These are phyloP conservation scores for Callospermophilus lateralis DNA, from an alignment of 2,113 vertebrate species.

Conservation along the genomic window DNA sequence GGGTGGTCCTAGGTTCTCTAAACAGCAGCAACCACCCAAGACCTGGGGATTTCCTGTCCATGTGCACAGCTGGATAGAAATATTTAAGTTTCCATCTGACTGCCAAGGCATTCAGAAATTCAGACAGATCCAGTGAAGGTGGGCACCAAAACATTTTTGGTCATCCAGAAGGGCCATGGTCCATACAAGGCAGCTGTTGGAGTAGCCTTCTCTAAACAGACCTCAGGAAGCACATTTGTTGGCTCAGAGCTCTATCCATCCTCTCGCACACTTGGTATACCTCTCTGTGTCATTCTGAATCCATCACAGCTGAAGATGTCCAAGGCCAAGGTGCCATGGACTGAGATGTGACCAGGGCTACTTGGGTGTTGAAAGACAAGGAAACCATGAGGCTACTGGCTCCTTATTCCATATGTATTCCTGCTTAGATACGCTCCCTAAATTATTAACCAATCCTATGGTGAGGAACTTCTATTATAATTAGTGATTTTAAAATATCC, in stretches of 20 bases:
- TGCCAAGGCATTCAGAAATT: not conserved
- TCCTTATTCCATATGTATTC: not conserved
- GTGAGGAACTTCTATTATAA: not conserved
- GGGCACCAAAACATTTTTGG: not conserved
- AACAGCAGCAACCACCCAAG: not conserved
- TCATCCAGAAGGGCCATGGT: not conserved
- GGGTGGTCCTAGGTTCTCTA: not conserved
- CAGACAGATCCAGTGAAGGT: not conserved
- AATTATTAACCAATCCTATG: not conserved
- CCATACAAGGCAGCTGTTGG: not conserved
- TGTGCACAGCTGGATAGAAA: not conserved
- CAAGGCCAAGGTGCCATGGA: not conserved
- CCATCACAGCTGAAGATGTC: not conserved
- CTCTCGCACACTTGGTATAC: not conserved
- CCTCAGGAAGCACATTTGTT: not conserved
- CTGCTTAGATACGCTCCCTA: not conserved
- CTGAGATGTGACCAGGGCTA: not conserved
- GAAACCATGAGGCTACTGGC: not conserved
- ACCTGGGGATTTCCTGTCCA: not conserved
- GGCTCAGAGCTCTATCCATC: not conserved
- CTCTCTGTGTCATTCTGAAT: not conserved
- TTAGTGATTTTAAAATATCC: conserved; percentile 39
- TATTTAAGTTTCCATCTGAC: not conserved
- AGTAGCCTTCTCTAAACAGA: not conserved
- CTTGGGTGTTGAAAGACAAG: not conserved